Percentiles rank a stretch among this genome's conserved stretches.
Evolutionary conservation across 2,888 invertebrate species (phyloP).

Genomic region (Danaus chrysippus): DNA sequence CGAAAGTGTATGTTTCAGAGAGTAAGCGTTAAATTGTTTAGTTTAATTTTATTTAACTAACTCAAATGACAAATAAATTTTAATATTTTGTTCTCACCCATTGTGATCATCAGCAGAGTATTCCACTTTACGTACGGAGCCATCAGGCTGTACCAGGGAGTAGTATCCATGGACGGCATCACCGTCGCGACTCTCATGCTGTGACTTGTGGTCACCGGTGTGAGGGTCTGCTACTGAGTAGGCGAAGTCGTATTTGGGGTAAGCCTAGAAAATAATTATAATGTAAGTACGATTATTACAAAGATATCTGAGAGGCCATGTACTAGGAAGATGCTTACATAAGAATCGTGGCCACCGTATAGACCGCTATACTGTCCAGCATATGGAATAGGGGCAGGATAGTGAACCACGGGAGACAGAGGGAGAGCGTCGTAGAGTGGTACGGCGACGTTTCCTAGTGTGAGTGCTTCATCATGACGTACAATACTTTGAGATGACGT

Average conservation of each 20-base stretch:
- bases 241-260: slow-evolving; percentile 47
- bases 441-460: slow-evolving; percentile 43
- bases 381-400: slow-evolving; percentile 21
- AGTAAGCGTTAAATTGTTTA: slow-evolving; percentile 15
- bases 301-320: background rate
- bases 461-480: slow-evolving; percentile 58
- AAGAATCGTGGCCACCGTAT: slow-evolving; percentile 54
- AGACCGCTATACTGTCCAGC: slow-evolving; percentile 20
- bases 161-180: slow-evolving; percentile 76
- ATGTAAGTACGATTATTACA: background rate
- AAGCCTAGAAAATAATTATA: slow-evolving; percentile 13
- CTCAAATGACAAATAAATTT: too few species aligned
- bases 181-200: slow-evolving; percentile 48
- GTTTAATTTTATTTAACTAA: too few species aligned
- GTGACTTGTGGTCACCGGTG: slow-evolving; percentile 64
- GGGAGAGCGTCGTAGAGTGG: slow-evolving; percentile 32
- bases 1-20: slow-evolving; percentile 64
- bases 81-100: slow-evolving; percentile 43
- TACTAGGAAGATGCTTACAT: slow-evolving; percentile 26
- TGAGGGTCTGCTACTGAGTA: slow-evolving; percentile 75
- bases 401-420: slow-evolving; percentile 2
- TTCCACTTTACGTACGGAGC: slow-evolving; percentile 64
- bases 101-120: slow-evolving; percentile 56
- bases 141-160: slow-evolving; percentile 67
- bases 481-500: slow-evolving; percentile 71